Base-by-base conservation (phyloP, 2,888 invertebrate species). In the Plagodis dolabraria region DNA sequence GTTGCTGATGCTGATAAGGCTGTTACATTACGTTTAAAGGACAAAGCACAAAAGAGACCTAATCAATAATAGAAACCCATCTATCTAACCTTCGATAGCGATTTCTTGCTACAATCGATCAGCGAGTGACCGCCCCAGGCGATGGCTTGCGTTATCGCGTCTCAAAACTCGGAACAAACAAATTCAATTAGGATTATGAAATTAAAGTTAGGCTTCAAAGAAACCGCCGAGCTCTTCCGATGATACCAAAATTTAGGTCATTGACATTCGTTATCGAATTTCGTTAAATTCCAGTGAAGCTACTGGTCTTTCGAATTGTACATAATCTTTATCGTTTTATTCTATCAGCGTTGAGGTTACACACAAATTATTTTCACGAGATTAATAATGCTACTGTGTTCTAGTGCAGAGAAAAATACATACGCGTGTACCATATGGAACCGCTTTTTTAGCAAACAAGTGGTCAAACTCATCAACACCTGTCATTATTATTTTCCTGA, bases 131-230 rank as follows among this genome's bases (percentile, higher is more conserved):
- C 74, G 74, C 72, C 68, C 70, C 74, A 72, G 71, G 79, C 74
- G 70, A 64, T 68, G 71, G 76, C 76, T 85, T 79, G 74, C 83
- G 81, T 84, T 89, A 89, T 89, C 86, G 73, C 73, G 62, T 70
- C 72, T 22, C 64, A 69, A 74, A 75, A 72, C 76, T 75, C 77
- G 79, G 80, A 85, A 92, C 91, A 89, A 90, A 89, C 87, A 91
- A 91, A 91, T 85, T 90, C 91, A 92, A 90, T 92, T 90, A 91
- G 89, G 86, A 89, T 91, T 90, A 90, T 91, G 89, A 89, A 91
- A 87, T 89, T 89, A 87, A 86, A 83, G 71, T 74, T 76, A 63
- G 64, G 53, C 64, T 78, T 86, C 86, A 88, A 89, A 90, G 86
- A 76, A 70, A 78, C 89, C 90, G 90, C 81, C 71, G 71, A 68